Evolutionary conservation across 2,797 vertebrate genomes (phyloP), one percentile per base, ranked within the genome.

Genomic region (Coracias cyanogaster): DNA sequence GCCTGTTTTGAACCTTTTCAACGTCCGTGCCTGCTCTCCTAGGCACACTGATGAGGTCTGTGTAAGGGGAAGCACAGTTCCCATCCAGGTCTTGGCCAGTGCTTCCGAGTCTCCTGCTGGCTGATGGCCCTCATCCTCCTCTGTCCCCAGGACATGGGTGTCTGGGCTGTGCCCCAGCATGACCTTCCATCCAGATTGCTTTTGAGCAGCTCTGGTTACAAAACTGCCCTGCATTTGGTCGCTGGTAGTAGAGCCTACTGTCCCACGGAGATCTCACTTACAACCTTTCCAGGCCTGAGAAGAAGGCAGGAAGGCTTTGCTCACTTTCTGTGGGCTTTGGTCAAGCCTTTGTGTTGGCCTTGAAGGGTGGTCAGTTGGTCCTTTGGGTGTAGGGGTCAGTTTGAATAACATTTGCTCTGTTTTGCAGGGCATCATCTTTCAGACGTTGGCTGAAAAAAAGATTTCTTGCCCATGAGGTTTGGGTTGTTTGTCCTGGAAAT

Each of bases 401-500:
- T 21, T 64, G 84, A 82, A 21, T 46, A 67, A 74, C 28, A 19
- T 33, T 57, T 0, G 0, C n/a, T 48, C 22, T 52, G 4, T 14
- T 1, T 35, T 43, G 57, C 58, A 39, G 64, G 43, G 31, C 28
- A 28, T 71, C 1, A 0, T 55, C 73, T 86, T 65, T 83, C 46
- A 57, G 80, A 72, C 69, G 52, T 39, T 48, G 37, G 37, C 61
- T 82, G 5, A 64, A 65, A 66, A 66, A 69, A 70, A n/a, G 6
- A 19, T 55, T 31, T 71, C 37, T 58, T 87, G 46, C 41, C 57
- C 15, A 8, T 46, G 41, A 74, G 16, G 49, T 65, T 87, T 62
- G 31, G 15, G 8, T 67, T 85, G 60, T 92, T 95, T 62, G 33
- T 80, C 41, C 46, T 80, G 26, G 48, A 92, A 88, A 54, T 92